Evolutionary conservation across 2,888 invertebrate genomes (phyloP).

Genomic region (Heliconius ethilla): DNA sequence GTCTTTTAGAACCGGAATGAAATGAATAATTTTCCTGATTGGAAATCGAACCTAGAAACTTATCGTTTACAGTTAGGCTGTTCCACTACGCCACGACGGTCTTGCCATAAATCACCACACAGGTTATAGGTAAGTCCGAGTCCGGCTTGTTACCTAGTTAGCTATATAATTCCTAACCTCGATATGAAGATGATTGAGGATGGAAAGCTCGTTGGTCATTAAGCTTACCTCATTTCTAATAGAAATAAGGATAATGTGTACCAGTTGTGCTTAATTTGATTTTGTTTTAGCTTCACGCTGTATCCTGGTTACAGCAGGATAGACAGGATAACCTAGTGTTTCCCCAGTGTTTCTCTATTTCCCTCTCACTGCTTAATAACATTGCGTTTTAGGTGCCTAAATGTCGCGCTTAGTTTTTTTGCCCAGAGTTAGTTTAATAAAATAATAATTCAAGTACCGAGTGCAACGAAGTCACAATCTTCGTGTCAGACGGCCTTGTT

Average conservation of each 20-base stretch:
- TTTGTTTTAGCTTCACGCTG: neutral
- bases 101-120: neutral
- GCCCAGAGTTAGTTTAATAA: no score
- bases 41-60: neutral
- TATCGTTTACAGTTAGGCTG: neutral
- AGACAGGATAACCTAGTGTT: no score
- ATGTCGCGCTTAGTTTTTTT: no score
- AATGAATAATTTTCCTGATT: neutral
- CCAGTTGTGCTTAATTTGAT: neutral
- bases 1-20: no score
- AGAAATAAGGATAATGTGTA: neutral
- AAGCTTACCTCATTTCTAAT: slow-evolving; percentile 5
- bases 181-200: slow-evolving; percentile 17
- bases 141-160: slow-evolving; percentile 22
- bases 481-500: no score
- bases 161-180: slow-evolving; percentile 3
- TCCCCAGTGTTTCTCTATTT: no score
- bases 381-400: no score
- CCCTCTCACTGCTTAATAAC: neutral
- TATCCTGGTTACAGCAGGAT: neutral
- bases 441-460: no score
- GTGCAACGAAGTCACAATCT: no score
- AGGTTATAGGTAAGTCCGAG: slow-evolving; percentile 12
- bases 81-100: neutral
- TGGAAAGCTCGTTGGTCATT: slow-evolving; percentile 4